Conservation (phyloP, 2,113 vertebrate species). For the Leuciscus idus region DNA sequence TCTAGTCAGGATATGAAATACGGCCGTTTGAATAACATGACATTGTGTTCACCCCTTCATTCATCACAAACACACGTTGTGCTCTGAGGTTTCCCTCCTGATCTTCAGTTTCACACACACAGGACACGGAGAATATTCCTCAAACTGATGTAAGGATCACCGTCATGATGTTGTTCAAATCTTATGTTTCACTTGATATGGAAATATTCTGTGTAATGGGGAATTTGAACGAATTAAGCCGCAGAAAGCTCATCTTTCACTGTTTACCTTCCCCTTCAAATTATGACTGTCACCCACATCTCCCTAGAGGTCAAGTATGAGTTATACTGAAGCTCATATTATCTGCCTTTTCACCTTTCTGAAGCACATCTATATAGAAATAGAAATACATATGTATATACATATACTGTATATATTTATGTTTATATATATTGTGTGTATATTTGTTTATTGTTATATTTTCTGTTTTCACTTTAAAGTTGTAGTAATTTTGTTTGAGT, state of each 20-base stretch:
- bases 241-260: conserved; percentile 32
- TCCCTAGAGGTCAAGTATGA: not conserved
- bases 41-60: conserved; percentile 42
- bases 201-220: conserved; percentile 53
- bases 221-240: conserved; percentile 44
- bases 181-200: conserved; percentile 61
- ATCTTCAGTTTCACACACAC: conserved; percentile 48
- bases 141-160: not conserved
- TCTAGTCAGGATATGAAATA: conserved; percentile 42
- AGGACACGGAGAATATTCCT: conserved; percentile 10
- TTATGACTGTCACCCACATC: not conserved
- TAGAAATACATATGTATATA: no score
- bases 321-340: not conserved
- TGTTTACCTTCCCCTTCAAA: conserved; percentile 40
- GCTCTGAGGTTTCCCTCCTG: conserved; percentile 49
- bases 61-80: conserved; percentile 55
- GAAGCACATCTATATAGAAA: no score
- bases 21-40: conserved; percentile 51
- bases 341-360: no score
- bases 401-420: no score
- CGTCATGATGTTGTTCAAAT: conserved; percentile 47
- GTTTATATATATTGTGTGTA: no score
- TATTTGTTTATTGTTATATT: no score
- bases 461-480: no score
- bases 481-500: no score